Conservation (phyloP, 2,113 vertebrate genomes). For the Burhinus oedicnemus region DNA sequence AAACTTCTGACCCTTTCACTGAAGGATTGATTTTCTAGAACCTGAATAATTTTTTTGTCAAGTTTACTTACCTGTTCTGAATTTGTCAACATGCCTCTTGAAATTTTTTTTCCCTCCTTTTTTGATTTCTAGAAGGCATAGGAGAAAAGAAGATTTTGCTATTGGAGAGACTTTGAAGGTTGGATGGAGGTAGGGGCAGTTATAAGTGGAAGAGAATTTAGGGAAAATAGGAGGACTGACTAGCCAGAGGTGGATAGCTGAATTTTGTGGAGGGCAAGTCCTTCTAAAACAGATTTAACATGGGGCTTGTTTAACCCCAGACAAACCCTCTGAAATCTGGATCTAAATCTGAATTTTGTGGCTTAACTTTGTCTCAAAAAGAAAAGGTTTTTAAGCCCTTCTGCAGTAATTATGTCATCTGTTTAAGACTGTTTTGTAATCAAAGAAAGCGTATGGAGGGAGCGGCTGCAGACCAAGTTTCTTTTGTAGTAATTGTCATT, state of each 20-base stretch:
- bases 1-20: background rate
- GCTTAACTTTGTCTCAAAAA: background rate
- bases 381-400: background rate
- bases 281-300: background rate
- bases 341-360: background rate
- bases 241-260: background rate
- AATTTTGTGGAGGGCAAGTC: background rate
- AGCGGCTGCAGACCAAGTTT: background rate
- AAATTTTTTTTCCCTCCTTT: background rate
- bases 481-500: background rate
- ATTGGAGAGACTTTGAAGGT: background rate
- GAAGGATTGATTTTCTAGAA: background rate
- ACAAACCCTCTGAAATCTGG: background rate
- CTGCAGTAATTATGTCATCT: background rate
- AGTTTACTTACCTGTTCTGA: background rate
- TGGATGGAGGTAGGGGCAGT: background rate
- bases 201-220: background rate
- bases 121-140: background rate
- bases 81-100: background rate
- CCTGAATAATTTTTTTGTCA: background rate
- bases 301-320: background rate
- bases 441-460: background rate
- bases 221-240: background rate
- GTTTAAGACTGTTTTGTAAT: background rate
- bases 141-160: background rate